phyloP scores from a whole-genome alignment of 2,888 invertebrate species.

The Heliothis peltigera region DNA sequence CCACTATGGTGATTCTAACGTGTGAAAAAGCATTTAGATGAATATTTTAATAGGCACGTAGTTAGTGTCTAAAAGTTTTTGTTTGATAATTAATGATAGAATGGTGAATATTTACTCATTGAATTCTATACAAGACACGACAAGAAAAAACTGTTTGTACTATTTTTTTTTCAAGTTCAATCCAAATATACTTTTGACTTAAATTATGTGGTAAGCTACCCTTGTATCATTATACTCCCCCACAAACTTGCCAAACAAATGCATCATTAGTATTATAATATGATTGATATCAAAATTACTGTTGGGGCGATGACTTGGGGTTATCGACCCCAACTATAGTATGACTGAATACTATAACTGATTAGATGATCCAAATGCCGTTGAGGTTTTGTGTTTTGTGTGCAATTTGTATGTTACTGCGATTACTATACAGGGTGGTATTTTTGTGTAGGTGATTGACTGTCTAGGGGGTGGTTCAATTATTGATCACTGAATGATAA shows the following conservation, averaged over 20 bases:
- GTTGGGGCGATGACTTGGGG: slow-evolving; percentile 38
- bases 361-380: slow-evolving; percentile 34
- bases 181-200: background rate
- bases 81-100: too few species aligned
- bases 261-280: slow-evolving; percentile 57
- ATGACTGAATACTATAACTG: slow-evolving; percentile 29
- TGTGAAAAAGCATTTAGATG: background rate
- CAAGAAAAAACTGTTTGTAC: too few species aligned
- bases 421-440: too few species aligned
- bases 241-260: slow-evolving; percentile 49
- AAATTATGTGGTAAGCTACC: background rate
- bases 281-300: slow-evolving; percentile 54
- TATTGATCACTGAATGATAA: too few species aligned
- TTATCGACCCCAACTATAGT: slow-evolving; percentile 25
- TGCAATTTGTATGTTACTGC: background rate
- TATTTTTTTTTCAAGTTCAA: too few species aligned
- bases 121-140: too few species aligned
- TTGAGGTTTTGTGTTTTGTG: slow-evolving; percentile 17
- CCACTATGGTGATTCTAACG: background rate
- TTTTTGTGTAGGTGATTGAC: too few species aligned
- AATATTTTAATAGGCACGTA: background rate
- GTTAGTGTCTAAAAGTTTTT: background rate
- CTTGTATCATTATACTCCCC: slow-evolving; percentile 31
- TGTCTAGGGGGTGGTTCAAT: too few species aligned
- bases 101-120: too few species aligned